Evolutionary conservation across 2,113 vertebrate species (phyloP), one percentile per base, ranked within the genome.

Genomic region (Gymnogyps californianus): DNA sequence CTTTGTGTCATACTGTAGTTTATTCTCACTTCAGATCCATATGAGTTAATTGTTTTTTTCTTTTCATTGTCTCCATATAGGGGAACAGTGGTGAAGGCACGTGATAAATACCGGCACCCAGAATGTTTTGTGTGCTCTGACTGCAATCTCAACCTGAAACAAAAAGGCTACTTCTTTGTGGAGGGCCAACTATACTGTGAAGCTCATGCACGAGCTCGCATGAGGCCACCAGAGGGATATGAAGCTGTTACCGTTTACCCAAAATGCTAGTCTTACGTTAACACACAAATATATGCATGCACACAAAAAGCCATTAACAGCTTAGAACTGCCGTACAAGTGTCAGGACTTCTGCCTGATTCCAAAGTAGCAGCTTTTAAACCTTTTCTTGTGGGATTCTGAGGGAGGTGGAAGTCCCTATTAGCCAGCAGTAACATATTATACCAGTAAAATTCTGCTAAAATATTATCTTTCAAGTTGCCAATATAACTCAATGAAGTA

Each of bases 131-230:
- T 99, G 95, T 99, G 99, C 65, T 98, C 99, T 2, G 99, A 99
- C 98, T 99, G 99, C 46, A 98, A 98, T 79, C 97, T 99, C 96
- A 99, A 99, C 98, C 98, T 99, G 92, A 99, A 99, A 95, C 99
- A 99, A 88, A 99, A 99, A 94, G 99, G 99, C 59, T 99, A 99
- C 94, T 99, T 99, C 98, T 99, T 99, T 16, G 99, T 99, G 98
- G 99, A 99, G 89, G 99, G 99, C 5, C 98, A 99, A 55, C 97
- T 99, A 46, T 99, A 99, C 98, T 99, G 99, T n/a, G 99, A 99
- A 98, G 97, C 93, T 36, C 99, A 99, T 1, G 99, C 99, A 2
- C 98, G 99, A 7, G 98, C 98, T 94, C 98, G 99, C 71, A 99
- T 97, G 90, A 98, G 98, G 97, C 99, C 99, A 21, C 99, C 99